Evolutionary conservation across 2,113 vertebrate genomes (phyloP).

Genomic region (Apeltes quadracus): DNA sequence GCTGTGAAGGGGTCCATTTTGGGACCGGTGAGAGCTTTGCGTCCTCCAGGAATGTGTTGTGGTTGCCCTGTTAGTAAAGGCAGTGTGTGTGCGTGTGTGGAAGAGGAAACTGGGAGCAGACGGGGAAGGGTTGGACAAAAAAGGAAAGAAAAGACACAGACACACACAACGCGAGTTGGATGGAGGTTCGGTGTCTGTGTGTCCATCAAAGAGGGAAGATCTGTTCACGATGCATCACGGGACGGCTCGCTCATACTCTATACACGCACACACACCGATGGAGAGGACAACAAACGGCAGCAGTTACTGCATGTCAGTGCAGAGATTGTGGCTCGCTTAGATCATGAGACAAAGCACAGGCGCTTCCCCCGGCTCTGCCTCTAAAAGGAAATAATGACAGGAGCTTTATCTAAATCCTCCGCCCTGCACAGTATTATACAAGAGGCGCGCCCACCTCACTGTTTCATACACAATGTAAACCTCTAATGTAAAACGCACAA

Average conservation of each 20-base stretch:
- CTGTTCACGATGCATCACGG: conserved; percentile 11
- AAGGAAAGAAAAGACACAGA: background rate
- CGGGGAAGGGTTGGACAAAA: conserved; percentile 21
- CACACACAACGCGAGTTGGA: conserved; percentile 23
- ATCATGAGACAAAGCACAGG: conserved; percentile 23
- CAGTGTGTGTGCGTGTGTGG: conserved; percentile 18
- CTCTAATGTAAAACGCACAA: conserved; percentile 14
- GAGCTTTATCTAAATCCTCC: conserved; percentile 52
- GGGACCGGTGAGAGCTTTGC: conserved; percentile 31
- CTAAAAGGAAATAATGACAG: conserved; percentile 50
- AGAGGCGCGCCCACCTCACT: conserved; percentile 19
- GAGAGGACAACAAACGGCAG: conserved; percentile 34
- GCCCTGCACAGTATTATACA: conserved; percentile 39
- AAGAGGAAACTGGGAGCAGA: conserved; percentile 40
- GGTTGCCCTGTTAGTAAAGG: conserved; percentile 50
- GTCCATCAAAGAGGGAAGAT: conserved; percentile 14
- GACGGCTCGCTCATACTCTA: background rate
- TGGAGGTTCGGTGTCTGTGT: conserved; percentile 19
- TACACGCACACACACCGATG: background rate
- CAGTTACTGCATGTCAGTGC: conserved; percentile 27
- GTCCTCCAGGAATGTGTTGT: conserved; percentile 58
- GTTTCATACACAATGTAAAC: conserved; percentile 27
- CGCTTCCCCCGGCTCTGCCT: conserved; percentile 25
- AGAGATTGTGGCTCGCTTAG: conserved; percentile 39
- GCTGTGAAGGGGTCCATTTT: conserved; percentile 66